Percentiles rank a stretch among this genome's conserved stretches.
Conservation (phyloP, 2,797 vertebrate genomes). For the Linurgus olivaceus region DNA sequence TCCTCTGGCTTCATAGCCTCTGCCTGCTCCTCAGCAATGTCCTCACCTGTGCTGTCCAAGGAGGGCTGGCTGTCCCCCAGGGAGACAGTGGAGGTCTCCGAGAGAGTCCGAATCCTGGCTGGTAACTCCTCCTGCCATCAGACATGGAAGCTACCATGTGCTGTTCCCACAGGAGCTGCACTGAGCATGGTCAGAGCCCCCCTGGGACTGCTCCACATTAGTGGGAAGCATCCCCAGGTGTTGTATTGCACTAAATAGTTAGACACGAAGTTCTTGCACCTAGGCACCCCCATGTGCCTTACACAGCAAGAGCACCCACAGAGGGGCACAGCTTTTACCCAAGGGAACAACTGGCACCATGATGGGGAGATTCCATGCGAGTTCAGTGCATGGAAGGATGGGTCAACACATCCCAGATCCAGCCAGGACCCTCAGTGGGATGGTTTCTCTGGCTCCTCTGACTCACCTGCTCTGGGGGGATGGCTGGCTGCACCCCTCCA, state of each 20-base stretch:
- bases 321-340: background rate
- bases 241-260: no score
- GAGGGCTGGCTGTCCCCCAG: slow-evolving; percentile 21
- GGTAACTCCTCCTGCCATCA: background rate
- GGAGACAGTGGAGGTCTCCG: slow-evolving; percentile 53
- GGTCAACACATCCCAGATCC: background rate
- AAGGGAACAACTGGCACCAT: fast-evolving
- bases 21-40: background rate
- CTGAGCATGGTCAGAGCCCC: fast-evolving
- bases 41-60: background rate
- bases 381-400: background rate
- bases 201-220: fast-evolving
- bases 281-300: background rate
- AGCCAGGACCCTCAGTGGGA: fast-evolving
- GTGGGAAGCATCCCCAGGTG: background rate
- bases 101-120: background rate
- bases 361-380: fast-evolving
- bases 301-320: background rate
- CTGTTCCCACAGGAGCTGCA: background rate
- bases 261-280: no score
- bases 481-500: background rate
- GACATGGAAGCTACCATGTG: background rate
- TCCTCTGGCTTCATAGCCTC: background rate
- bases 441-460: no score
- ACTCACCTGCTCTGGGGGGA: slow-evolving; percentile 58